These are phyloP conservation scores for Proales similis DNA, from an alignment of 1,140 invertebrate species.

Conservation along the genomic window DNA sequence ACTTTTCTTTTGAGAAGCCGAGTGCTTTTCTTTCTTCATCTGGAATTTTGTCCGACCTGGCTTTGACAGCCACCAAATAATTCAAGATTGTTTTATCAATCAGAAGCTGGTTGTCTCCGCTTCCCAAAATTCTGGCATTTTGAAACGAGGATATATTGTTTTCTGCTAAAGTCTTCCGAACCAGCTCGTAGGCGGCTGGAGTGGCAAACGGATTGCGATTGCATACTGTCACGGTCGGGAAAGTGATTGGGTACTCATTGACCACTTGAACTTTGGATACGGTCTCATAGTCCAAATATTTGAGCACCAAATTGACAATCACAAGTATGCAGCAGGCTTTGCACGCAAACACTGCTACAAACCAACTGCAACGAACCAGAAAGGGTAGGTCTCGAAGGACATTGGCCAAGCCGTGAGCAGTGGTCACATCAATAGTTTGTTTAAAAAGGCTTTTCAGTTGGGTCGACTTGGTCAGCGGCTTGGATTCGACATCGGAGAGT, in stretches of 20 bases:
- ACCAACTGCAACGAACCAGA: not conserved
- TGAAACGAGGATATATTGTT: constrained; percentile 1
- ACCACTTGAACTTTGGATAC: constrained; percentile 18
- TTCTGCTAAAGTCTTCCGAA: not conserved
- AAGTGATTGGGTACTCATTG: not conserved
- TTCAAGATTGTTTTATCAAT: not conserved
- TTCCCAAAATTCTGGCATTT: not conserved
- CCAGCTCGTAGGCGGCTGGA: not conserved
- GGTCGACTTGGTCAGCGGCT: no score
- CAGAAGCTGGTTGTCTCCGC: not conserved
- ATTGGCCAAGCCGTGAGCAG: no score
- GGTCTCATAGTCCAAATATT: constrained; percentile 1
- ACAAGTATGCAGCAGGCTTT: not conserved
- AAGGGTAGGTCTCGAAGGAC: no score
- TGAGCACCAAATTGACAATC: not conserved
- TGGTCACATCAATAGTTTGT: constrained; percentile 1
- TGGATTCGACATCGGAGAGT: no score
- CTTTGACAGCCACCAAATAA: not conserved
- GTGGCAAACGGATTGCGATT: constrained; percentile 2
- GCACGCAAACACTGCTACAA: not conserved
- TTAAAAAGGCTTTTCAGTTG: no score
- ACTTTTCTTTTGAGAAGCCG: not conserved
- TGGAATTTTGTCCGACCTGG: not conserved
- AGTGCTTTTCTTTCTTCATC: constrained; percentile 11
- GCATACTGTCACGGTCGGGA: constrained; percentile 30